phyloP scores from a whole-genome alignment of 2,888 invertebrate genomes.

The Mimas tiliae region DNA sequence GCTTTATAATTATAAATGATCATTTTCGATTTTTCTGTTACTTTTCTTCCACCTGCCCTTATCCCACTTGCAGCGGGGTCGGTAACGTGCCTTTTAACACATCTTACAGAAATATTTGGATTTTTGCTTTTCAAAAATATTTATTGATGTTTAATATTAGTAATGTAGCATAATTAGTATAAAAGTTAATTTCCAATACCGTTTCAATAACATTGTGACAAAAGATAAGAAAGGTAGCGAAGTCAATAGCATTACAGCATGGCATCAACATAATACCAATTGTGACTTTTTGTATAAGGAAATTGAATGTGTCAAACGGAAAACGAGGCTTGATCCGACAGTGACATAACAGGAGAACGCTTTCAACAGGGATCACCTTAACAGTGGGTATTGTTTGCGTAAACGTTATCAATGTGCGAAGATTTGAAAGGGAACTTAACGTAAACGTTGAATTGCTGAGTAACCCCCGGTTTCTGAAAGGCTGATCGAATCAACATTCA shows the following conservation, averaged over 20 bases:
- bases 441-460: neutral
- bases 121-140: too few species aligned
- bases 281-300: constrained; percentile 54
- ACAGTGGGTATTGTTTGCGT: constrained; percentile 49
- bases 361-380: constrained; percentile 61
- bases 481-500: too few species aligned
- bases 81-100: too few species aligned
- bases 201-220: neutral
- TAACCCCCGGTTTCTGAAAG: too few species aligned
- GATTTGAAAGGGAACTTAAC: neutral
- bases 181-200: too few species aligned
- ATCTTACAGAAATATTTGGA: too few species aligned
- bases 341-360: constrained; percentile 64
- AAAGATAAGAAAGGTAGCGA: neutral
- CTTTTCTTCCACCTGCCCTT: too few species aligned
- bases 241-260: constrained; percentile 5
- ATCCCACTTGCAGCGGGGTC: too few species aligned
- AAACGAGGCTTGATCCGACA: constrained; percentile 47
- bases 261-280: constrained; percentile 30
- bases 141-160: too few species aligned
- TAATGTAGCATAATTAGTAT: too few species aligned
- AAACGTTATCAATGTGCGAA: constrained; percentile 30
- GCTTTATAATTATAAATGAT: too few species aligned
- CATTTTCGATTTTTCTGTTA: too few species aligned
- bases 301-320: constrained; percentile 67